Percentiles rank a stretch among this genome's conserved stretches.
phyloP scores from a whole-genome alignment of 1,140 invertebrate species.

The Andrena cerasifolii region DNA sequence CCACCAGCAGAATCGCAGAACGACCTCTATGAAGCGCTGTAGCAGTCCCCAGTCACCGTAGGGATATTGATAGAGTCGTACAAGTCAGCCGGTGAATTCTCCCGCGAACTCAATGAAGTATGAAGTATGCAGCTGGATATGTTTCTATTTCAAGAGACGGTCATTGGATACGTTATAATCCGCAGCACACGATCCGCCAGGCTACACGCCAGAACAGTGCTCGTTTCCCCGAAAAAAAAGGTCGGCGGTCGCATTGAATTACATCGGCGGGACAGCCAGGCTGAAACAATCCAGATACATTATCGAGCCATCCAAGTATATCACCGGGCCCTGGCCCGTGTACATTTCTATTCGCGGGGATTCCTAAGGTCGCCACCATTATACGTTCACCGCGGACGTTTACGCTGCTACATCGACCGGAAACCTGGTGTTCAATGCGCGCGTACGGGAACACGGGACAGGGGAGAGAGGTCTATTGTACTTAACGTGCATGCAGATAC shows the following conservation, averaged over 20 bases:
- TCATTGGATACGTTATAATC: constrained; percentile 19
- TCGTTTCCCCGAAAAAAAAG: constrained; percentile 41
- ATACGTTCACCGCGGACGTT: constrained; percentile 34
- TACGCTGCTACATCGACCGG: constrained; percentile 43
- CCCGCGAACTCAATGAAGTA: not conserved
- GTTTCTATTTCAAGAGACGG: constrained; percentile 17
- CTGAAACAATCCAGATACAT: constrained; percentile 40
- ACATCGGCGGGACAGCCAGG: constrained; percentile 30
- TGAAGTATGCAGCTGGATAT: constrained; percentile 33
- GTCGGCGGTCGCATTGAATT: constrained; percentile 25
- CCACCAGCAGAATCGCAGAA: not conserved
- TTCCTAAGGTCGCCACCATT: constrained; percentile 39
- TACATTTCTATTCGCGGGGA: constrained; percentile 27
- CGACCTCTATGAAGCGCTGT: too few species aligned
- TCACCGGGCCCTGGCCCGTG: constrained; percentile 27
- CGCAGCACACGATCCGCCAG: not conserved
- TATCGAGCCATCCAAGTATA: constrained; percentile 48
- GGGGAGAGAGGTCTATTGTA: constrained; percentile 44
- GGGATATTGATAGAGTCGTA: not conserved
- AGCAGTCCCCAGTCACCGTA: not conserved
- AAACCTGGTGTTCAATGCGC: constrained; percentile 31
- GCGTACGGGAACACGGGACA: constrained; percentile 4
- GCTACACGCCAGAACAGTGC: constrained; percentile 11
- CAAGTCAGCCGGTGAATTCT: too few species aligned
- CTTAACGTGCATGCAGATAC: constrained; percentile 47